Evolutionary conservation across 2,888 invertebrate species (phyloP), one percentile per base, ranked within the genome.

Genomic region (Pristionchus entomophagus): DNA sequence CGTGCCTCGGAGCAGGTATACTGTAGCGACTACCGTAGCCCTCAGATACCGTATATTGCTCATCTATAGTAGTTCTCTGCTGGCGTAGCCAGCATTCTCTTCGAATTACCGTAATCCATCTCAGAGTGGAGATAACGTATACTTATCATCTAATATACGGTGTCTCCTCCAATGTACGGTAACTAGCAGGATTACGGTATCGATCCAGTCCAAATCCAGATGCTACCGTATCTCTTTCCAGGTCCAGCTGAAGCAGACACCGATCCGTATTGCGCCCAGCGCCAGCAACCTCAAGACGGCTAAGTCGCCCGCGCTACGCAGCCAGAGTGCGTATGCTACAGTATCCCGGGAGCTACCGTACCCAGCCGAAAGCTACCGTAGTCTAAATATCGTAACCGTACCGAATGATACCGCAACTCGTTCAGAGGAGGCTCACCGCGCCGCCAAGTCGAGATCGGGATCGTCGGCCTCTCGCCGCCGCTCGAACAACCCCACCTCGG

Each of bases 1-100:
- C 73, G 73, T 19, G 26, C 73, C 41, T 73, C 73, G n/a, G 73
- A 73, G n/a, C 73, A 73, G 73, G 73, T 73, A 65, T 65, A 38
- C 65, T 35, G 65, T 65, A 65, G 35, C n/a, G n/a, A 14, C 35
- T 35, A 45, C 73, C 38, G 73, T 26, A 41, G 4, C 41, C 38
- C n/a, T n/a, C n/a, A n/a, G n/a, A n/a, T n/a, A n/a, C n/a, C n/a
- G n/a, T n/a, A n/a, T n/a, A n/a, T n/a, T n/a, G n/a, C n/a, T n/a
- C n/a, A n/a, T n/a, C n/a, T n/a, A n/a, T n/a, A n/a, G n/a, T n/a
- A n/a, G n/a, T n/a, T n/a, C n/a, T n/a, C n/a, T n/a, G n/a, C n/a
- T n/a, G n/a, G n/a, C n/a, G n/a, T n/a, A n/a, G n/a, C n/a, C n/a
- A n/a, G n/a, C n/a, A n/a, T n/a, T n/a, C n/a, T n/a, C n/a, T n/a